Evolutionary conservation across 1,140 invertebrate genomes (phyloP).

Genomic region (Pomacea maculata): DNA sequence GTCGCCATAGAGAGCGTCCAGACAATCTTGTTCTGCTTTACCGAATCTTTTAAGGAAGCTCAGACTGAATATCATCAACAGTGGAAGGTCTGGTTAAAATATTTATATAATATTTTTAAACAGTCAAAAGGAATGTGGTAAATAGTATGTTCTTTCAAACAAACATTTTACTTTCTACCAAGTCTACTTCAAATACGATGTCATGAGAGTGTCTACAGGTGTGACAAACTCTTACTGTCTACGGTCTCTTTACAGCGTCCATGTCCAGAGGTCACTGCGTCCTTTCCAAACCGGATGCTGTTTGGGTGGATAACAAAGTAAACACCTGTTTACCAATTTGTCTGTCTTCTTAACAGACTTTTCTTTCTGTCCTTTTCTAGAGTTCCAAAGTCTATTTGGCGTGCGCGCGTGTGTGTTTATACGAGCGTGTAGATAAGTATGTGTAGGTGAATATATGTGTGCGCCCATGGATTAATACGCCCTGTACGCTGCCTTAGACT

Average conservation of each 20-base stretch:
- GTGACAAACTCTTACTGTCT: not conserved
- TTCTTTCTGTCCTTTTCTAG: not conserved
- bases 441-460: not conserved
- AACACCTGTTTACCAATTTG: constrained; percentile 24
- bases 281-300: constrained; percentile 85
- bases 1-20: not conserved
- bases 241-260: constrained; percentile 73
- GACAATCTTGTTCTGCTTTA: constrained; percentile 8
- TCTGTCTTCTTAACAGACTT: not conserved
- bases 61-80: too few species aligned
- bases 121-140: too few species aligned
- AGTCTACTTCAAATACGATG: too few species aligned
- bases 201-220: too few species aligned
- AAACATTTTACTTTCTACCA: too few species aligned
- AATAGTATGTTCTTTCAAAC: too few species aligned
- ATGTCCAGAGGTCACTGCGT: constrained; percentile 85
- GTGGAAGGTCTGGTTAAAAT: too few species aligned
- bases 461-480: too few species aligned
- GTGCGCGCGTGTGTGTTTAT: not conserved
- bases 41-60: not conserved
- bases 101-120: too few species aligned
- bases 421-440: not conserved
- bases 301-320: constrained; percentile 90
- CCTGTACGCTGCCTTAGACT: not conserved
- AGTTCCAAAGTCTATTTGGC: too few species aligned